These are phyloP conservation scores for Ennomos erosarius DNA, from an alignment of 2,888 invertebrate genomes.

Conservation along the genomic window DNA sequence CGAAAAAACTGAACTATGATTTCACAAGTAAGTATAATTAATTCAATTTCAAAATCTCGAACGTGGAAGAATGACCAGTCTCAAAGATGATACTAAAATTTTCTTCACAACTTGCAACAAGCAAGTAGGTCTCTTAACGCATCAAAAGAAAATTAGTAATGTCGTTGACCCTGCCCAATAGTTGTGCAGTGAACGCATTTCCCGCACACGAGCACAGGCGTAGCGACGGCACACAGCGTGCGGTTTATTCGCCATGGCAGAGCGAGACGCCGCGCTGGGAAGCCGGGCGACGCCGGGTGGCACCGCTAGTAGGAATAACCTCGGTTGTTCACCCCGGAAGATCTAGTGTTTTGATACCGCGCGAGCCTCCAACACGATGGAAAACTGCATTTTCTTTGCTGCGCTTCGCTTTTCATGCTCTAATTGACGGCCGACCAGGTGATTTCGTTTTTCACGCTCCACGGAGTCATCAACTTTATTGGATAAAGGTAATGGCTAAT, in stretches of 20 bases:
- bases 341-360: constrained; percentile 85
- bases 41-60: too few species aligned
- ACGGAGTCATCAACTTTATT: too few species aligned
- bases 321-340: constrained; percentile 83
- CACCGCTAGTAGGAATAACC: constrained; percentile 62
- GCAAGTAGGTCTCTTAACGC: constrained; percentile 8
- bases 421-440: constrained; percentile 68
- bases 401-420: constrained; percentile 81
- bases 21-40: too few species aligned
- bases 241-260: constrained; percentile 71
- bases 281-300: constrained; percentile 63
- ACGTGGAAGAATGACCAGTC: too few species aligned
- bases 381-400: constrained; percentile 84
- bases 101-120: not conserved
- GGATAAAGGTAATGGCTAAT: too few species aligned
- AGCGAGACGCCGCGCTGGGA: constrained; percentile 48
- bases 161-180: constrained; percentile 83
- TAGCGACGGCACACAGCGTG: constrained; percentile 40
- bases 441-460: constrained; percentile 50
- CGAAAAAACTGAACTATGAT: too few species aligned
- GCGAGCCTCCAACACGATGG: constrained; percentile 75
- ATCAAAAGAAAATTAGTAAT: constrained; percentile 68
- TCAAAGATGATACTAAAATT: too few species aligned
- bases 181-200: constrained; percentile 82
- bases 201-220: constrained; percentile 66